These are phyloP conservation scores for Laothoe populi DNA, from an alignment of 2,888 invertebrate species.

Conservation along the genomic window DNA sequence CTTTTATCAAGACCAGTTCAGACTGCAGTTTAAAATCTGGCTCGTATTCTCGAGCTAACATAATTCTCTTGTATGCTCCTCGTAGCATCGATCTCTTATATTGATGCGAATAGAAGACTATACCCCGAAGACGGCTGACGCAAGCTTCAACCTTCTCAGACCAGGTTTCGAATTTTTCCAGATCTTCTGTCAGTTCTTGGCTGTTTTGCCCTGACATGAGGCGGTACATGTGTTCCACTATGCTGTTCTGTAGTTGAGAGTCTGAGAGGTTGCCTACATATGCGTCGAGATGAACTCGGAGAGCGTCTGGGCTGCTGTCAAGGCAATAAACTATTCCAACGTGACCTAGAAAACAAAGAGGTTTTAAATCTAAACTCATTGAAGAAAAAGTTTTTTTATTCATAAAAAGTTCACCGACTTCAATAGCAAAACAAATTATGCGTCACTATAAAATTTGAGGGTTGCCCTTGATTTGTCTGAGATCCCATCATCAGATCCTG, in stretches of 20 bases:
- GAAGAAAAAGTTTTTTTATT: no score
- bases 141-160: conserved; percentile 46
- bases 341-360: conserved; percentile 44
- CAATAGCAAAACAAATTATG: no score
- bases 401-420: no score
- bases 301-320: conserved; percentile 55
- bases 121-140: conserved; percentile 40
- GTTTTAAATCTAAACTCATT: no score
- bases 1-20: conserved; percentile 56
- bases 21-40: conserved; percentile 53
- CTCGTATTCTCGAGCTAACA: conserved; percentile 48
- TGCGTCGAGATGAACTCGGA: conserved; percentile 49
- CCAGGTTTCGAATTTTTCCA: conserved; percentile 43
- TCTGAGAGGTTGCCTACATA: conserved; percentile 48
- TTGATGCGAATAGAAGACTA: conserved; percentile 45
- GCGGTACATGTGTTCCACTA: conserved; percentile 49
- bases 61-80: conserved; percentile 47
- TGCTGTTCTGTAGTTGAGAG: conserved; percentile 44
- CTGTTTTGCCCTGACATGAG: conserved; percentile 46
- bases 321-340: conserved; percentile 53
- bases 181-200: conserved; percentile 40
- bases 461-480: no score
- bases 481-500: no score
- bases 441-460: no score
- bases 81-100: conserved; percentile 49